Evolutionary conservation across 2,888 invertebrate genomes (phyloP), one percentile per base, ranked within the genome.

Genomic region (Lordiphosa andalusiaca): DNA sequence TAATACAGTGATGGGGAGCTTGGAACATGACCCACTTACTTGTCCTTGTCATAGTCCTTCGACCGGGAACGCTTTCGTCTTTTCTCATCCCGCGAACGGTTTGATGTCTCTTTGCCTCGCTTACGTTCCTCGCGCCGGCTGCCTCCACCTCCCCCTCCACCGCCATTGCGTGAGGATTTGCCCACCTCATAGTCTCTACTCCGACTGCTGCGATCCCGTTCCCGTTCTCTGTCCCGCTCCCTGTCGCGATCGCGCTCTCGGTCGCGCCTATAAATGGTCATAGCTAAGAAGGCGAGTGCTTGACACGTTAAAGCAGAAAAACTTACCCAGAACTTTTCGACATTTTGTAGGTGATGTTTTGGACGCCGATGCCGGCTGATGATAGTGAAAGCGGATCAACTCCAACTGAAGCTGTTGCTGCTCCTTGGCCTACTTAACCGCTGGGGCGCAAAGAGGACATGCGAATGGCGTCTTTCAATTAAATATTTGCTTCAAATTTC

Each of bases 21-120:
- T 33, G 10, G 39, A 38, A 3, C 13, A 30, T 4, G 10, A 16
- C 1, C 1, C 9, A 65, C 73, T 72, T 74, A 88, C 88, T 76
- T 83, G 16, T 80, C 74, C 46, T 86, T 87, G 10, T 88, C 88
- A 51, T 86, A 87, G 2, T 88, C 88, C 53, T 84, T 81, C 1
- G 76, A 76, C 3, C 86, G 67, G 10, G 88, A 88, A 33, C 86
- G 82, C 48, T 88, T 82, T 48, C 88, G 75, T 0, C 88, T 85
- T 53, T 88, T 88, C 12, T 86, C 88, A 4, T 88, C 88, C 0
- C 87, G 78, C 1, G 13, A 1, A 55, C 68, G 0, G 84, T 69
- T 0, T 82, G 86, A 30, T 1, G 16, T 16, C 50, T 81, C 81
- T 38, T 74, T 84, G n/a, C 62, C 59, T 5, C 80, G 74, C 5